phyloP scores from a whole-genome alignment of 2,113 vertebrate species.

The Sander vitreus region DNA sequence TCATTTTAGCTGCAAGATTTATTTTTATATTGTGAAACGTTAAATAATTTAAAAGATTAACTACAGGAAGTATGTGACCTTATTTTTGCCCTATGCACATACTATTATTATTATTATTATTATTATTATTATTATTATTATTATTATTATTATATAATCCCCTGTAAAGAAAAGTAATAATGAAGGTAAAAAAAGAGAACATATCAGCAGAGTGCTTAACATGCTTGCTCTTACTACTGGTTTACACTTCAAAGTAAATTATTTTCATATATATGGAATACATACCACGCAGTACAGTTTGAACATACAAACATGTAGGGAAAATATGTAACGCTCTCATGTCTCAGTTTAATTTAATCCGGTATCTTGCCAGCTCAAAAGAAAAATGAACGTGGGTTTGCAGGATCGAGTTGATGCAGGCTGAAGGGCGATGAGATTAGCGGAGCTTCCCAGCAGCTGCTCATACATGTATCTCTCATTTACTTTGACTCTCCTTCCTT shows the following conservation, averaged over 20 bases:
- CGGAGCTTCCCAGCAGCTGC: conserved; percentile 1
- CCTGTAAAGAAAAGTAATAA: not conserved
- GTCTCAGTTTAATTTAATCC: conserved; percentile 49
- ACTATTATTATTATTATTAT: too few species aligned
- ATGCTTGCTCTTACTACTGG: not conserved
- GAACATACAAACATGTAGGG: conserved; percentile 38
- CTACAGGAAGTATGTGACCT: not conserved
- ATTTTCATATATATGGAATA: conserved; percentile 1
- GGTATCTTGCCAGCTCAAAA: conserved; percentile 51
- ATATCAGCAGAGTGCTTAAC: not conserved
- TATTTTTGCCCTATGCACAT: not conserved
- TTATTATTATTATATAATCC: not conserved
- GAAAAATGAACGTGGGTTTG: conserved; percentile 32
- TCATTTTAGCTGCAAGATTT: not conserved
- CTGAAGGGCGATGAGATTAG: conserved; percentile 35
- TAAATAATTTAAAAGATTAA: not conserved
- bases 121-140: too few species aligned
- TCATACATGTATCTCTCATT: conserved; percentile 22
- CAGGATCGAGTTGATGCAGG: conserved; percentile 14
- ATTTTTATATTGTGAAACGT: not conserved
- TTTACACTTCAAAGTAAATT: too few species aligned
- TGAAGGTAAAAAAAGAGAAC: not conserved
- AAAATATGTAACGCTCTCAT: conserved; percentile 38
- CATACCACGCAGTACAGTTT: conserved; percentile 17
- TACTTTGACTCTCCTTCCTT: conserved; percentile 2